Conservation (phyloP, 2,888 invertebrate species). For the Brachynemurus nebulosus region DNA sequence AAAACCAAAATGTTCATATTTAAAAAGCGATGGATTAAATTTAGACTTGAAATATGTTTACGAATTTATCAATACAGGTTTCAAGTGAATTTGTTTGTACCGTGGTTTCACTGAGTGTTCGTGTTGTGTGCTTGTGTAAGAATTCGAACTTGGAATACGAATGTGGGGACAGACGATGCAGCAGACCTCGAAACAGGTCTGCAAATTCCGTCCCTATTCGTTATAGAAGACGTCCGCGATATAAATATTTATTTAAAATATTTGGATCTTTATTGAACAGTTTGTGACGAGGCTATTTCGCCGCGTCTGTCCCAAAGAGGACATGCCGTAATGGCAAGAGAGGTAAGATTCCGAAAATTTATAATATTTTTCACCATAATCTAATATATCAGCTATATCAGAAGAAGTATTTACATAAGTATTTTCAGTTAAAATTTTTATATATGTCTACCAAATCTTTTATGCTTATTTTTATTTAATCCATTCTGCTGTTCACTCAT, state of each 20-base stretch:
- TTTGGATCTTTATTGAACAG: constrained; percentile 3
- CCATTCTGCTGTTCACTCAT: too few relatives aligned
- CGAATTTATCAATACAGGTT: constrained; percentile 14
- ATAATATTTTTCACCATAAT: not conserved
- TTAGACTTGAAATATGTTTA: constrained; percentile 9
- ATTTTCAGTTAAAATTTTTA: too few relatives aligned
- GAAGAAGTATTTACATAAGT: not conserved
- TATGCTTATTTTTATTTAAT: too few relatives aligned
- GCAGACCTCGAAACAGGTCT: constrained; percentile 14
- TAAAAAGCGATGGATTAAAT: constrained; percentile 8
- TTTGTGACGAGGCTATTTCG: constrained; percentile 14
- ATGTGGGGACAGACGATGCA: constrained; percentile 16
- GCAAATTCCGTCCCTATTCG: not conserved
- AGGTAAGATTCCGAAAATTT: constrained; percentile 32
- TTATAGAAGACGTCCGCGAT: not conserved
- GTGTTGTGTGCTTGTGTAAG: constrained; percentile 8
- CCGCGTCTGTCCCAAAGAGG: constrained; percentile 39
- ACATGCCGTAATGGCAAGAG: constrained; percentile 62
- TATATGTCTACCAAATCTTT: too few relatives aligned
- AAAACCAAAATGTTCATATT: constrained; percentile 2
- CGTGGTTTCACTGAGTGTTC: constrained; percentile 5
- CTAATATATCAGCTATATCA: not conserved
- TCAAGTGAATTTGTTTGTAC: constrained; percentile 4
- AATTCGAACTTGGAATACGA: too few relatives aligned
- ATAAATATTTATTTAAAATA: not conserved